Evolutionary conservation across 2,888 invertebrate genomes (phyloP).

Genomic region (Sepioteuthis lessoniana): DNA sequence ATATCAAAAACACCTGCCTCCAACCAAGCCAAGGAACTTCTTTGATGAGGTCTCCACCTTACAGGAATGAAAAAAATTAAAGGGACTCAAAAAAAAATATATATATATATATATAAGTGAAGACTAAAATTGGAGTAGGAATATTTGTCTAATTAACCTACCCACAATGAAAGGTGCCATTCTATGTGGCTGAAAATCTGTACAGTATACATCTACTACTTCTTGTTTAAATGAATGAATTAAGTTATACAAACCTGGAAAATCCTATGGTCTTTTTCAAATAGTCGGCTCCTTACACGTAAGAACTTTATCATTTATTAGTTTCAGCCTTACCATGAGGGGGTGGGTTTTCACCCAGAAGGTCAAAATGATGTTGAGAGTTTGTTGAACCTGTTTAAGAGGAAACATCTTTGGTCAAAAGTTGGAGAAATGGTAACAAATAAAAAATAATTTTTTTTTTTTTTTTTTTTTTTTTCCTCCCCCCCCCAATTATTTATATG

Average conservation of each 20-base stretch:
- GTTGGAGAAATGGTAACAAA: neutral
- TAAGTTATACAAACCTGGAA: neutral
- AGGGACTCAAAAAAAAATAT: neutral
- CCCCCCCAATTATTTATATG: too few species aligned
- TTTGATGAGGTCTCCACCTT: neutral
- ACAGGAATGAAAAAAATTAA: neutral
- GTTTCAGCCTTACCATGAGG: neutral
- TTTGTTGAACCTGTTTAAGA: neutral
- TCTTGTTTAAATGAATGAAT: neutral
- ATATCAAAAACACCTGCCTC: neutral
- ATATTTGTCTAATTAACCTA: neutral
- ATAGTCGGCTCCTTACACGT: neutral
- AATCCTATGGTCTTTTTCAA: neutral
- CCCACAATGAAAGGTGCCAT: neutral
- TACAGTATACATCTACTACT: neutral
- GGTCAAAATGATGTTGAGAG: neutral
- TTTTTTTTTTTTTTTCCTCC: neutral
- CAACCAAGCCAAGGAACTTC: neutral
- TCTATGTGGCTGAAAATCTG: neutral
- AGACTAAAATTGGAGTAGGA: neutral
- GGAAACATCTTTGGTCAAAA: neutral
- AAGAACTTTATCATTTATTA: neutral
- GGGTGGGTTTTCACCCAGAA: neutral
- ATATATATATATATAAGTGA: neutral
- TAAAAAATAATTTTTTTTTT: neutral